Base-by-base conservation (phyloP, 30 jellyfish, hydroid and myxozoan species). In the Catostylus mosaicus region DNA sequence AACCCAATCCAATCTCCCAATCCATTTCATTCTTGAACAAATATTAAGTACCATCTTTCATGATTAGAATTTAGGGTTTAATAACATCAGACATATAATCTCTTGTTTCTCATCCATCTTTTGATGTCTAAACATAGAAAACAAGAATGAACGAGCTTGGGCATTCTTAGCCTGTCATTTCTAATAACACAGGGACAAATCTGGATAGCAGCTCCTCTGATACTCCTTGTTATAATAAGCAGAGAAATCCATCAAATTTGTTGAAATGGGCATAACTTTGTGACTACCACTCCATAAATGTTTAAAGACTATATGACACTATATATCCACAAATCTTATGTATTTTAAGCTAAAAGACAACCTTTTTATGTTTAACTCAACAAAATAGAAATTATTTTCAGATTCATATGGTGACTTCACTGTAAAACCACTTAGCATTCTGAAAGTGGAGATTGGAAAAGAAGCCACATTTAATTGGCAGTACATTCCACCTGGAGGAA, bases 401-500 rank as follows among this genome's bases (percentile, higher is more conserved):
- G 90, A 37, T 46, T 46, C 84, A 0, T 65, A 43, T 83, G 93
- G 86, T 20, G 73, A 63, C 1, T 83, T 83, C 59, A 83, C 75
- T 51, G 61, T 37, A 57, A 61, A 57, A 80, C 93, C 93, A 26
- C 36, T 70, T 16, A 71, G 50, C 18, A 35, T 62, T 33, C 40
- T 61, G 14, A 24, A 59, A 23, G 93, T 83, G n/a, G 64, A 46
- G 47, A n/a, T 62, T 29, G 93, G 93, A 27, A 74, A 30, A 45
- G 75, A 45, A 45, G 93, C 93, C 30, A 83, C 86, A 22, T 83
- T 83, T 59, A 30, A 54, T 40, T 83, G 93, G 93, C 80, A 69
- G 67, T 83, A 73, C 48, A 22, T 45, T 23, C 80, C 82, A 12
- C 75, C 80, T 19, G 60, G 60, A n/a, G 76, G 63, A 26, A n/a